A percentile compares a stretch with the other conserved stretches of the same genome.
These are phyloP conservation scores for Orthosia incerta DNA, from an alignment of 2,888 invertebrate species.

Conservation along the genomic window DNA sequence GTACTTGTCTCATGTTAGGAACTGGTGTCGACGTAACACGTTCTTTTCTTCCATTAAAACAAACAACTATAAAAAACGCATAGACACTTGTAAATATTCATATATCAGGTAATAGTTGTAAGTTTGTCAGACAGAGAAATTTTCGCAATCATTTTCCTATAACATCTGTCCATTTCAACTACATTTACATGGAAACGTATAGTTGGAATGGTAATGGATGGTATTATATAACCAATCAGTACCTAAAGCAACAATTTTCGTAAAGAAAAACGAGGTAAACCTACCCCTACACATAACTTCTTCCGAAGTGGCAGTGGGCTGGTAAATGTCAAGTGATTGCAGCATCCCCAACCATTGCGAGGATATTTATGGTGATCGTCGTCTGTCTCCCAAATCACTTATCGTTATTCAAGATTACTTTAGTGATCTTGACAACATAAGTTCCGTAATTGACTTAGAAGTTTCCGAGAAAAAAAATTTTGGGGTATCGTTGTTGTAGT, in stretches of 20 bases:
- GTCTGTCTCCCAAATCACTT: constrained; percentile 52
- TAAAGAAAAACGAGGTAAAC: constrained; percentile 23
- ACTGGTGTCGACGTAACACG: not conserved
- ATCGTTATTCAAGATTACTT: constrained; percentile 61
- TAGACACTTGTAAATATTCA: too few species aligned
- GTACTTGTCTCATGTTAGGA: not conserved
- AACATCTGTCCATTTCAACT: not conserved
- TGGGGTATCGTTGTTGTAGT: not conserved
- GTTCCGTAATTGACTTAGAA: constrained; percentile 50
- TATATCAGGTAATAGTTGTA: too few species aligned
- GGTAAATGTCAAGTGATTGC: constrained; percentile 60
- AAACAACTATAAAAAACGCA: not conserved
- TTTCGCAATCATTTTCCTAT: too few species aligned
- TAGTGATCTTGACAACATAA: constrained; percentile 47
- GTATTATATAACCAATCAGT: not conserved
- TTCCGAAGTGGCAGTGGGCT: constrained; percentile 41
- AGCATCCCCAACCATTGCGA: constrained; percentile 45
- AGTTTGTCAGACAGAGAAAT: too few species aligned
- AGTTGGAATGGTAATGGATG: not conserved
- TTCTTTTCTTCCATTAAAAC: too few species aligned
- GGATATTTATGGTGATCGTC: constrained; percentile 57
- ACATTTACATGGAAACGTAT: not conserved
- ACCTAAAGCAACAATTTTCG: not conserved
- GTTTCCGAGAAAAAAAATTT: constrained; percentile 39
- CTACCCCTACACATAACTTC: constrained; percentile 43